These are phyloP conservation scores for Limnephilus marmoratus DNA, from an alignment of 2,888 invertebrate genomes.

Conservation along the genomic window DNA sequence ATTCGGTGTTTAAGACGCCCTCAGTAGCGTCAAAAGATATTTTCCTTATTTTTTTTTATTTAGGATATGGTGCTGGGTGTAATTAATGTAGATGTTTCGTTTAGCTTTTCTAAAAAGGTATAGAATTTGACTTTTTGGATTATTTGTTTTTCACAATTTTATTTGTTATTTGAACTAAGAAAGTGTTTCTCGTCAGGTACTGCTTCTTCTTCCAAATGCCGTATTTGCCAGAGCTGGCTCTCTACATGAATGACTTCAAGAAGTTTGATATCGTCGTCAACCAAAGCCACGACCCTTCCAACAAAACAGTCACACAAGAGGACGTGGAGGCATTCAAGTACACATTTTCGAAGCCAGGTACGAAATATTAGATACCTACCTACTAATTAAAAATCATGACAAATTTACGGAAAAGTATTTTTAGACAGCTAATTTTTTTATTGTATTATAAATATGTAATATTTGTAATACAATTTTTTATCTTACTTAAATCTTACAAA, in stretches of 20 bases:
- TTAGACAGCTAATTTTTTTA: no score
- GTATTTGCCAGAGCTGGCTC: slow-evolving; percentile 76
- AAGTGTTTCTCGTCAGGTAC: slow-evolving; percentile 73
- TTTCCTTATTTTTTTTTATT: not conserved
- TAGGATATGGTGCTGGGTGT: not conserved
- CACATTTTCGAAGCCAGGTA: slow-evolving; percentile 78
- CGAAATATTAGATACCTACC: slow-evolving; percentile 67
- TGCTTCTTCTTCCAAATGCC: slow-evolving; percentile 78
- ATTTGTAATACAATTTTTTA: no score
- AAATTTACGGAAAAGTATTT: no score
- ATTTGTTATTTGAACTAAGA: not conserved
- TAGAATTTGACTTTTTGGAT: no score
- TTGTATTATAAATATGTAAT: no score
- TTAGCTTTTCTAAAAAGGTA: no score
- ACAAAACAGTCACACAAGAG: slow-evolving; percentile 70
- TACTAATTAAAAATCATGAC: no score
- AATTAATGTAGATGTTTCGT: not conserved
- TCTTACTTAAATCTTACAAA: no score
- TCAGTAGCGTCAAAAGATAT: not conserved
- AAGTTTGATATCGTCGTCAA: slow-evolving; percentile 72
- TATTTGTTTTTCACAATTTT: no score
- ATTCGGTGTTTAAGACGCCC: no score
- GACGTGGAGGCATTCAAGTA: slow-evolving; percentile 79
- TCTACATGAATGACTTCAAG: slow-evolving; percentile 73
- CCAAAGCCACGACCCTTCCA: slow-evolving; percentile 67